Conservation (phyloP, 2,797 vertebrate genomes). For the Betta splendens region DNA sequence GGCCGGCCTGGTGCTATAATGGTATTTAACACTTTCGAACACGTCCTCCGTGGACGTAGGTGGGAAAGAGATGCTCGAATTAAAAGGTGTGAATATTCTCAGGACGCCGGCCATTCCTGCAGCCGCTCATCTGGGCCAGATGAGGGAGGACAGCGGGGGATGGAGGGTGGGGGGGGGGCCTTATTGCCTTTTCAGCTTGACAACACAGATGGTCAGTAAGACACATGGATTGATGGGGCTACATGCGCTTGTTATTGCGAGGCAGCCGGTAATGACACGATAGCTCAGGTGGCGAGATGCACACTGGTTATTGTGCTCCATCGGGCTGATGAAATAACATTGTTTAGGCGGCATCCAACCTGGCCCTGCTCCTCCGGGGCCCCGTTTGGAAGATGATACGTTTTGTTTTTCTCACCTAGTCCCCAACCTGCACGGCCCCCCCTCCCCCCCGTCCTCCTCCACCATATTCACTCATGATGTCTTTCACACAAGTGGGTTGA, state of each 20-base stretch:
- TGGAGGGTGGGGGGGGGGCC: constrained; percentile 61
- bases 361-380: constrained; percentile 55
- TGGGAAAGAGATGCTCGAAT: constrained; percentile 12
- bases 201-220: constrained; percentile 75
- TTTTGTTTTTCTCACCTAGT: constrained; percentile 71
- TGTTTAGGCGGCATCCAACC: constrained; percentile 63
- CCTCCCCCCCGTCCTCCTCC: constrained; percentile 2
- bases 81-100: constrained; percentile 45
- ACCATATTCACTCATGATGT: constrained; percentile 62
- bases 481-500: constrained; percentile 69
- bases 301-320: constrained; percentile 75
- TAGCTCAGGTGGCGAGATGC: constrained; percentile 76
- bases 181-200: constrained; percentile 68
- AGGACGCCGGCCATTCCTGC: constrained; percentile 42
- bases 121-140: constrained; percentile 54
- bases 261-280: constrained; percentile 69
- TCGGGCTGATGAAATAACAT: constrained; percentile 74
- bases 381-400: constrained; percentile 62
- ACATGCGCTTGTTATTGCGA: constrained; percentile 60
- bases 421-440: constrained; percentile 2
- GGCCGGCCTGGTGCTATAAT: constrained; percentile 28
- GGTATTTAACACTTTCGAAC: constrained; percentile 25
- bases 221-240: constrained; percentile 72
- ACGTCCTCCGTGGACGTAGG: constrained; percentile 10
- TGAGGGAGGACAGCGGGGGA: constrained; percentile 38